A percentile compares a stretch with the other conserved stretches of the same genome.
These are phyloP conservation scores for Drosophila pseudoananassae DNA, from an alignment of 1,140 invertebrate genomes.

Conservation along the genomic window DNA sequence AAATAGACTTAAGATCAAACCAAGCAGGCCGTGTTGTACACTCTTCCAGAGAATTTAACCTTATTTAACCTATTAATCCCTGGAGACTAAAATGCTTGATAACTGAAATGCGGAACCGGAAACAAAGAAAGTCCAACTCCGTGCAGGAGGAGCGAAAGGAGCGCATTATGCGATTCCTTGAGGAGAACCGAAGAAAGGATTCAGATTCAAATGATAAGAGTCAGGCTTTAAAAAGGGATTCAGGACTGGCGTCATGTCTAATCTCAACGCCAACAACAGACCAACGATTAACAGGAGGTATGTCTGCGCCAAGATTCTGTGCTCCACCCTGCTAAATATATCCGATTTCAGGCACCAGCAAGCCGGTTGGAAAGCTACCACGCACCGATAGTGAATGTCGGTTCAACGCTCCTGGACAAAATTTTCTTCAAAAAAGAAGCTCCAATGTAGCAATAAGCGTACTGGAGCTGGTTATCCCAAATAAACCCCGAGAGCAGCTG, in stretches of 20 bases:
- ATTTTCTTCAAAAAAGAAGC: conserved; percentile 33
- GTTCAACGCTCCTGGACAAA: conserved; percentile 46
- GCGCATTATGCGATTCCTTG: conserved; percentile 25
- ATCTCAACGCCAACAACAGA: neutral
- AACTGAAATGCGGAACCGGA: neutral
- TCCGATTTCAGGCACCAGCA: conserved; percentile 40
- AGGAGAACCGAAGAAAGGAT: conserved; percentile 42
- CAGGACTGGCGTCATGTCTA: conserved; percentile 4
- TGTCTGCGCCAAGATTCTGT: neutral
- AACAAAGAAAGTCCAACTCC: neutral
- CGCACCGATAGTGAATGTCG: conserved; percentile 66
- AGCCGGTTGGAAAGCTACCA: conserved; percentile 45
- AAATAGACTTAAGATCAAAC: neutral
- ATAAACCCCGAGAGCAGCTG: conserved; percentile 34
- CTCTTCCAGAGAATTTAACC: neutral
- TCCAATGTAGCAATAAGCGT: conserved; percentile 34
- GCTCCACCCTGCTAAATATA: neutral
- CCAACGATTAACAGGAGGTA: conserved; percentile 11
- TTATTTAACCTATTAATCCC: neutral
- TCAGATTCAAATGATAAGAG: conserved; percentile 29
- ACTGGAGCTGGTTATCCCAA: conserved; percentile 36
- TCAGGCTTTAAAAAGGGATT: neutral
- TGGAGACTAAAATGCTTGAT: neutral
- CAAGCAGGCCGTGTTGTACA: neutral
- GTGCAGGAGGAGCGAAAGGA: conserved; percentile 2